Evolutionary conservation across 2,797 vertebrate genomes (phyloP).

Genomic region (Urophycis tenuis): DNA sequence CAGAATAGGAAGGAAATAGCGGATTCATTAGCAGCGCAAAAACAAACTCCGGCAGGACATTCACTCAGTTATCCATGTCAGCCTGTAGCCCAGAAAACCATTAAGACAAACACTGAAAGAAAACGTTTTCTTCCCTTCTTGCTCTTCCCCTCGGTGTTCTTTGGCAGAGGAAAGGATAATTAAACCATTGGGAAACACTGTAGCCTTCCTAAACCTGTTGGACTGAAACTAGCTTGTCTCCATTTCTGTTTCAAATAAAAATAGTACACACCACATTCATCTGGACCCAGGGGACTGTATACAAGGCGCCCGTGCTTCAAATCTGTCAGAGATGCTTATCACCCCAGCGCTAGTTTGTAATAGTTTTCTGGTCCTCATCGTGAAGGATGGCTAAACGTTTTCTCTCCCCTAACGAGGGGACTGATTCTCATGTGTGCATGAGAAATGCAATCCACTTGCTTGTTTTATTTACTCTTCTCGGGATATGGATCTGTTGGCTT

Average conservation of each 20-base stretch:
- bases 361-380: not conserved
- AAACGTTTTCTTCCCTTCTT: slow-evolving; percentile 3
- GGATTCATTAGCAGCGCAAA: not conserved
- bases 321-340: slow-evolving; percentile 9
- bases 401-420: not conserved
- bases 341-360: slow-evolving; percentile 10
- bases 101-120: not conserved
- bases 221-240: slow-evolving; percentile 19
- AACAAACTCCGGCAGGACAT: not conserved
- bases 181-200: slow-evolving; percentile 38
- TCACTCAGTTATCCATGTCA: not conserved
- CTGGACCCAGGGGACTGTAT: slow-evolving; percentile 7
- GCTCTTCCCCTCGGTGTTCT: not conserved
- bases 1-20: not conserved
- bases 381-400: slow-evolving; percentile 8
- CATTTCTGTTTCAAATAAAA: not conserved
- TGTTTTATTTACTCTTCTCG: not conserved
- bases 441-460: not conserved
- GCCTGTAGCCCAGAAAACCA: slow-evolving; percentile 29
- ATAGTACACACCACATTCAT: not conserved
- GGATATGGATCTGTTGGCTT: not conserved
- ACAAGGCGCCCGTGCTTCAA: not conserved
- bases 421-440: not conserved
- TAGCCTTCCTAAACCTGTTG: slow-evolving; percentile 17
- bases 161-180: slow-evolving; percentile 36